Conservation (phyloP, 2,888 invertebrate genomes). For the Lamellibrachia columna region DNA sequence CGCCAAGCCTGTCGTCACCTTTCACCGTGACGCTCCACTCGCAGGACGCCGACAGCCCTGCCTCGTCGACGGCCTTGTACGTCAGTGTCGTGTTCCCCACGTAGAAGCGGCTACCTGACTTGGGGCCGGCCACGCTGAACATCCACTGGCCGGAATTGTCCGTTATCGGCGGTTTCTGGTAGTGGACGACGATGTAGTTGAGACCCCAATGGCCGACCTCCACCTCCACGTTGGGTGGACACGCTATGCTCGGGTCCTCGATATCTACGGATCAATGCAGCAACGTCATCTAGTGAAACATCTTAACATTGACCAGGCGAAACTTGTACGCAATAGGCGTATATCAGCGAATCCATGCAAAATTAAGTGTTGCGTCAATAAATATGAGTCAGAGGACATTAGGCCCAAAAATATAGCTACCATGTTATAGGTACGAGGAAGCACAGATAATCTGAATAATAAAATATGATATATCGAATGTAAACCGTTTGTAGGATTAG, state of each 20-base stretch:
- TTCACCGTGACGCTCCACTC: slow-evolving; percentile 38
- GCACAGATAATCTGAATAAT: too few relatives aligned
- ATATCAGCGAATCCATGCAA: too few relatives aligned
- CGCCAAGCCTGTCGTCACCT: slow-evolving; percentile 33
- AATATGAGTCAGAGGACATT: too few relatives aligned
- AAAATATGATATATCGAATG: too few relatives aligned
- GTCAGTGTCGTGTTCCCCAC: slow-evolving; percentile 43
- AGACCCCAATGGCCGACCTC: slow-evolving; percentile 35
- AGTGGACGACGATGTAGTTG: slow-evolving; percentile 42
- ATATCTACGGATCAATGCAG: slow-evolving; percentile 36
- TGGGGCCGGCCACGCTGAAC: slow-evolving; percentile 25
- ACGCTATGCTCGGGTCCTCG: slow-evolving; percentile 40
- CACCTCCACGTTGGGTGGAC: slow-evolving; percentile 40
- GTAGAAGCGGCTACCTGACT: slow-evolving; percentile 28
- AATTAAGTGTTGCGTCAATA: rapidly evolving
- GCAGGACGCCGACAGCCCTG: slow-evolving; percentile 44
- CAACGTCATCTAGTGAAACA: not conserved
- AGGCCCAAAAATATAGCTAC: too few relatives aligned
- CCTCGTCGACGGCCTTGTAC: slow-evolving; percentile 42
- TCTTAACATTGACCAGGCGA: not conserved
- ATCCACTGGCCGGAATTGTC: slow-evolving; percentile 44
- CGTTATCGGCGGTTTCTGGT: slow-evolving; percentile 34
- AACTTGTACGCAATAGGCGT: too few relatives aligned
- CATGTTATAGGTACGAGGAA: too few relatives aligned
- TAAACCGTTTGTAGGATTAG: too few relatives aligned